A percentile compares a stretch with the other conserved stretches of the same genome.
Conservation (phyloP, 1,140 invertebrate species). For the Harpegnathos saltator region DNA sequence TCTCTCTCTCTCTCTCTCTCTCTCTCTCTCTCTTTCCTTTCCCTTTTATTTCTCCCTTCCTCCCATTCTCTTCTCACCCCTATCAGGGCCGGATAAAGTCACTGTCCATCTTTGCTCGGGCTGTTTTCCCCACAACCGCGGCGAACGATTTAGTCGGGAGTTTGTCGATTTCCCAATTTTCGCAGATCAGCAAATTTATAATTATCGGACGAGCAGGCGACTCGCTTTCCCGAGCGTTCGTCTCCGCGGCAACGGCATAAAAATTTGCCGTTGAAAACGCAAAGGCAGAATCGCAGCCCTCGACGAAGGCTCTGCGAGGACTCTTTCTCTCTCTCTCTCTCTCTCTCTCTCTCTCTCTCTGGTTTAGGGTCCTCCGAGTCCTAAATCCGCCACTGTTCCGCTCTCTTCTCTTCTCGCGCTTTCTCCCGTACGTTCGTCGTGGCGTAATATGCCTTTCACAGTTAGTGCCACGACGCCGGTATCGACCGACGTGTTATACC, state of each 20-base stretch:
- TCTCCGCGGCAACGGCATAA: neutral
- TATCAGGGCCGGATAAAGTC: conserved; percentile 33
- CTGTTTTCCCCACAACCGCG: no score
- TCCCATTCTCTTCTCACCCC: conserved; percentile 53
- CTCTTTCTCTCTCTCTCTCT: no score
- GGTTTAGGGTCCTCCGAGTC: conserved; percentile 26
- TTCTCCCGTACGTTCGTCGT: conserved; percentile 32
- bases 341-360: no score
- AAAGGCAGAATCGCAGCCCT: neutral
- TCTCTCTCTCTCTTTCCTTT: conserved; percentile 45
- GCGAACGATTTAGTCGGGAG: no score
- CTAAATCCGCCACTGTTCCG: conserved; percentile 35
- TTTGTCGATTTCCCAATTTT: no score
- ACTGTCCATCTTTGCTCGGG: no score
- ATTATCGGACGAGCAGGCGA: no score
- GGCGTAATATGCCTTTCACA: conserved; percentile 76
- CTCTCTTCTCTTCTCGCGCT: conserved; percentile 33
- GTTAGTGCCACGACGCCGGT: conserved; percentile 76
- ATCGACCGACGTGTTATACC: conserved; percentile 74
- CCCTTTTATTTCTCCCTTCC: conserved; percentile 41
- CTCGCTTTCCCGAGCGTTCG: no score
- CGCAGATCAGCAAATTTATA: no score
- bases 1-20: conserved; percentile 43
- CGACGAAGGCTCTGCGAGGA: no score
- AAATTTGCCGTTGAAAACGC: conserved; percentile 4